Percentiles rank a stretch among this genome's conserved stretches.
Evolutionary conservation across 2,888 invertebrate genomes (phyloP).

Genomic region (Melitaea athalia): DNA sequence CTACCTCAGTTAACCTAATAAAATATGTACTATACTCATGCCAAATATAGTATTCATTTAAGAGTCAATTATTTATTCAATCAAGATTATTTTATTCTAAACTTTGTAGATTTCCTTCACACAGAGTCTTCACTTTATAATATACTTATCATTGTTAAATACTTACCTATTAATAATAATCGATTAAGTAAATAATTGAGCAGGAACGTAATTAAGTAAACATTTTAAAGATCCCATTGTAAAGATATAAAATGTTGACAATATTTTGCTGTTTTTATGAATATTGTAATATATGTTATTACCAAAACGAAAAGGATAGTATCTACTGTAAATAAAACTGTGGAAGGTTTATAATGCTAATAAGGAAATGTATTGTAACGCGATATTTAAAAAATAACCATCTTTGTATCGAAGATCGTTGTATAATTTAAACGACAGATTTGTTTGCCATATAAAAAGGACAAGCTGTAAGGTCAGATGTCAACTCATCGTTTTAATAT

Average conservation of each 20-base stretch:
- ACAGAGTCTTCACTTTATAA: background rate
- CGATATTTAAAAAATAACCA: slow-evolving; percentile 11
- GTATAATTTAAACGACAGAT: slow-evolving; percentile 5
- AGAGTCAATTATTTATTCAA: too few species aligned
- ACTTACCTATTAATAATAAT: background rate
- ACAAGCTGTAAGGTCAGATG: slow-evolving; percentile 1
- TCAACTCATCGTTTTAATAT: slow-evolving; percentile 1
- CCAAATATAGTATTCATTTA: too few species aligned
- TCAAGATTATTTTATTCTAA: too few species aligned
- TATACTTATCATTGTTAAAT: background rate
- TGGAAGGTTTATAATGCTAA: slow-evolving; percentile 3
- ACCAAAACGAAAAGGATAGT: slow-evolving; percentile 1
- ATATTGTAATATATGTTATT: slow-evolving; percentile 8
- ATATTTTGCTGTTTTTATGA: slow-evolving; percentile 1
- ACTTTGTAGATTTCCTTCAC: too few species aligned
- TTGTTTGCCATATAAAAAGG: slow-evolving; percentile 2
- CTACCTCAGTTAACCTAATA: too few species aligned
- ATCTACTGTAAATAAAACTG: background rate
- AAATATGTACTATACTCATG: too few species aligned
- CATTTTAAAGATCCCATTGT: background rate
- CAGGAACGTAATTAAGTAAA: slow-evolving; percentile 1
- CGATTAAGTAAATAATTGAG: background rate
- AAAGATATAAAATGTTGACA: background rate
- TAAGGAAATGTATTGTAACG: slow-evolving; percentile 10
- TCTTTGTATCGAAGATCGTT: slow-evolving; percentile 6